Conservation (phyloP, 2,797 vertebrate genomes). For the Hoplostethus mediterraneus region DNA sequence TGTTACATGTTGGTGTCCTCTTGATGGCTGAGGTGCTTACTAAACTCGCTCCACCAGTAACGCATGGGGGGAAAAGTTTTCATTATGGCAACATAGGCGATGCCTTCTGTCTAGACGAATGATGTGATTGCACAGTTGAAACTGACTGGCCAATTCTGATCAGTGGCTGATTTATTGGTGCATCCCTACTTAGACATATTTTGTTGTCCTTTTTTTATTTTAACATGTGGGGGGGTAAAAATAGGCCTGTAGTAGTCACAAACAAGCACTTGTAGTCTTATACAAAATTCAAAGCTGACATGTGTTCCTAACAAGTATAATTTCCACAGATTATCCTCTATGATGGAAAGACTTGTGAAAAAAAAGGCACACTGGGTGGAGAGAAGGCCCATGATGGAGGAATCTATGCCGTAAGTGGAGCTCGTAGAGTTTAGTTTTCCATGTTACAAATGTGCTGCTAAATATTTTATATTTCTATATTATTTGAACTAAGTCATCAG, state of each 20-base stretch:
- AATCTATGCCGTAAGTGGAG: slow-evolving; percentile 93
- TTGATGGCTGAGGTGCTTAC: too few relatives aligned
- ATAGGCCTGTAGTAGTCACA: neutral
- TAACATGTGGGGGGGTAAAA: too few relatives aligned
- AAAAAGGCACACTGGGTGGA: slow-evolving; percentile 86
- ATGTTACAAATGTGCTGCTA: neutral
- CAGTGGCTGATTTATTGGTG: too few relatives aligned
- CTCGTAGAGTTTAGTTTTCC: neutral
- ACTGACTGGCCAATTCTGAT: too few relatives aligned
- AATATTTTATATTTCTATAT: neutral
- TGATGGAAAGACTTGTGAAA: slow-evolving; percentile 90
- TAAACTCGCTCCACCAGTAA: too few relatives aligned
- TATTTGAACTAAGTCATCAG: neutral
- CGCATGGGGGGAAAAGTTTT: too few relatives aligned
- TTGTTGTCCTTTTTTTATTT: too few relatives aligned
- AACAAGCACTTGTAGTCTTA: neutral
- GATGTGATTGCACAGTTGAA: too few relatives aligned
- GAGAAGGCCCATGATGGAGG: slow-evolving; percentile 94
- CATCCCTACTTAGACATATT: too few relatives aligned
- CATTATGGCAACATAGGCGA: too few relatives aligned
- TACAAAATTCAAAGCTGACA: neutral
- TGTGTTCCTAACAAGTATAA: neutral
- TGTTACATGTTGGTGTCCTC: too few relatives aligned
- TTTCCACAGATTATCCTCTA: slow-evolving; percentile 89
- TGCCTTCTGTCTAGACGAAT: too few relatives aligned